phyloP scores from a whole-genome alignment of 2,113 vertebrate species.

The Taurulus bubalis region DNA sequence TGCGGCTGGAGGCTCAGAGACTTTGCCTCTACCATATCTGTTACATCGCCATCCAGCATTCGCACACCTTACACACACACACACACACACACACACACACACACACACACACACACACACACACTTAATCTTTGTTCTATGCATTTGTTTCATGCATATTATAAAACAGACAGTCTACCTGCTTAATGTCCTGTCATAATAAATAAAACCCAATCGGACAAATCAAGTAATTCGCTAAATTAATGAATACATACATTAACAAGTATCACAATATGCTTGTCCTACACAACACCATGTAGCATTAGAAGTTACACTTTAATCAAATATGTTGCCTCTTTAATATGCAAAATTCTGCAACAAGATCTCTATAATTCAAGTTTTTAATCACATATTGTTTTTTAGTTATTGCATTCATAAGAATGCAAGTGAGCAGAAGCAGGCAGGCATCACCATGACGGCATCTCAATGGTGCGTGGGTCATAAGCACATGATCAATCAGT shows the following conservation, averaged over 20 bases:
- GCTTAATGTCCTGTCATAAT: neutral
- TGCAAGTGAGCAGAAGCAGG: neutral
- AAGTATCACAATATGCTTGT: neutral
- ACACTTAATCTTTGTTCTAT: neutral
- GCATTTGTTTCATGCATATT: neutral
- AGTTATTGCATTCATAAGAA: too few relatives aligned
- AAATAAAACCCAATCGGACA: neutral
- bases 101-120: constrained; percentile 61
- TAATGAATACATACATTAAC: neutral
- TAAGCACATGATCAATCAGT: neutral
- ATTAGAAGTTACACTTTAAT: neutral
- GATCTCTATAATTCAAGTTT: neutral
- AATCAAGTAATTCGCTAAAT: neutral
- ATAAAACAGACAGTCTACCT: neutral
- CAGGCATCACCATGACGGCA: neutral
- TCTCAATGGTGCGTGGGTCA: neutral
- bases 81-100: constrained; percentile 77
- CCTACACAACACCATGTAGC: neutral
- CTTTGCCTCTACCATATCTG: constrained; percentile 98
- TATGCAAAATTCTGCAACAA: neutral
- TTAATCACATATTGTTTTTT: neutral
- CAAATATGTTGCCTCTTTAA: neutral
- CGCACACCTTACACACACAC: constrained; percentile 87
- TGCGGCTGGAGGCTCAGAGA: constrained; percentile 96
- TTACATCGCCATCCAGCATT: constrained; percentile 98